Base-by-base conservation (phyloP, 2,888 invertebrate species). In the Pandemis heparana region DNA sequence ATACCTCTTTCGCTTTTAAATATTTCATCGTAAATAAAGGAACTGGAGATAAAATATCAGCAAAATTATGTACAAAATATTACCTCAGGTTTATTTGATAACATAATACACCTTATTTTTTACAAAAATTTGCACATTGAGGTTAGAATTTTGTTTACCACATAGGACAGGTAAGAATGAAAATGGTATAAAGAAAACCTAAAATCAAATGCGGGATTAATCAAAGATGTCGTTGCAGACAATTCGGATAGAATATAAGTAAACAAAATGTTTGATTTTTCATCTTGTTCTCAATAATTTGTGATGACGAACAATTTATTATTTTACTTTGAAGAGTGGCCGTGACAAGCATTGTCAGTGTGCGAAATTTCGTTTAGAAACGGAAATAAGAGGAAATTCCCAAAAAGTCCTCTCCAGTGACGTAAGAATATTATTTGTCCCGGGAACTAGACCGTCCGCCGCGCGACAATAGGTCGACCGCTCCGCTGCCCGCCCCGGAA, bases 301-400 rank as follows among this genome's bases (percentile, higher is more conserved):
- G 90, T 93, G 91, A 92, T 89, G 91, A 90, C 91, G 89, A 90
- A 87, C 89, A 87, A 91, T 92, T 92, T 87, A 65, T 74, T 90
- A 89, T 92, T 91, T 89, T 84, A 89, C 87, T 91, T 90, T 87
- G 85, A 89, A 86, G 88, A 86, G 85, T 85, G 64, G 70, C 75
- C 87, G 88, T 88, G 87, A 85, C 79, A 80, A 82, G 83, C 87
- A 88, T 89, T 89, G 90, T 88, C 82, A 87, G 87, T 80, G 83
- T 85, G 85, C 86, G 87, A 89, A 89, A 85, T 89, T 91, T 89
- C 89, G 87, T 89, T 89, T 86, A 86, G 87, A 85, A 81, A 82
- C 92, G 93, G 94, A 93, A 93, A 94, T 94, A 90, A 92, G 89
- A 83, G 90, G 82, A 86, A 90, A 89, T 90, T 89, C 90, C 87